Percentiles rank a stretch among this genome's conserved stretches.
phyloP scores from a whole-genome alignment of 92 coral and sea anemone genomes.

The Zoanthus sansibaricus region DNA sequence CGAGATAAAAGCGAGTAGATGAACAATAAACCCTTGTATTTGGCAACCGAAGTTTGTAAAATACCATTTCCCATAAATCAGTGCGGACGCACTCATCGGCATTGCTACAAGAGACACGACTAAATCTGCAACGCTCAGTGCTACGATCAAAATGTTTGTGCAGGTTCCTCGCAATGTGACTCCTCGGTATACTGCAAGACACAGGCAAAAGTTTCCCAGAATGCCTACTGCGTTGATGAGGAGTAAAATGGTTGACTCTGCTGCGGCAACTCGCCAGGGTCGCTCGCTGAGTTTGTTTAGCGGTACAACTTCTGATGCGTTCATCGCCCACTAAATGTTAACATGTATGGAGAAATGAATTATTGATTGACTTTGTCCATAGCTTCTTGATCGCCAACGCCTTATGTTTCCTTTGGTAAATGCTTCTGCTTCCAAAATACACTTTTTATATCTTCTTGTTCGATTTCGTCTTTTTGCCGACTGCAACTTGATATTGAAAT shows the following conservation, averaged over 20 bases:
- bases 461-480: too few species aligned
- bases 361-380: background rate
- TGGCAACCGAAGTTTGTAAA: conserved; percentile 60
- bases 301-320: conserved; percentile 3
- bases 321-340: background rate
- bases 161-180: conserved; percentile 63
- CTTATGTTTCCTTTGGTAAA: background rate
- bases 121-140: conserved; percentile 72
- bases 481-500: too few species aligned
- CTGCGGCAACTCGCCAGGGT: conserved; percentile 25
- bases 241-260: conserved; percentile 66
- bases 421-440: too few species aligned
- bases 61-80: conserved; percentile 70
- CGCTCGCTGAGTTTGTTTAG: conserved; percentile 38
- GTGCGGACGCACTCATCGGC: conserved; percentile 75
- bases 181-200: conserved; percentile 66
- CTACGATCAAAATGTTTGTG: conserved; percentile 72
- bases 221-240: conserved; percentile 65
- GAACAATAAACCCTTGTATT: conserved; percentile 76
- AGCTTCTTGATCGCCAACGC: background rate
- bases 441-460: too few species aligned
- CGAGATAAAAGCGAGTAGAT: conserved; percentile 78
- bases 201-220: conserved; percentile 70
- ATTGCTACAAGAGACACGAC: conserved; percentile 72
- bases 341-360: background rate